Evolutionary conservation across 2,888 invertebrate genomes (phyloP), one percentile per base, ranked within the genome.

Genomic region (Colletes collaris): DNA sequence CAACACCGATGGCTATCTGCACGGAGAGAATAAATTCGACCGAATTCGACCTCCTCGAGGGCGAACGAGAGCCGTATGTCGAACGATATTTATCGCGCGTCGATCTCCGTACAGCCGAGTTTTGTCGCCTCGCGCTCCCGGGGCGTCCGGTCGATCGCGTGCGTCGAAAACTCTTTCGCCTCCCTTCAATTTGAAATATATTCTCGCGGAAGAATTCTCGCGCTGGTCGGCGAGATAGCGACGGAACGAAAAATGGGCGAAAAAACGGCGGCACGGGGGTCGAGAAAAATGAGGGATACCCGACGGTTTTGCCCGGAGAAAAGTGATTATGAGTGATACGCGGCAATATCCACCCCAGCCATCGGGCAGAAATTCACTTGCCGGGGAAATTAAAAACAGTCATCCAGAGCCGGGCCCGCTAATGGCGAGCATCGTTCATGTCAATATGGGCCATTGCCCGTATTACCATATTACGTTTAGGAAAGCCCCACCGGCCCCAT

Each of bases 391-490:
- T 92, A 93, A 92, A 93, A 93, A 92, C 92, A 91, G 92, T 92
- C 91, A 90, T 91, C 89, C 90, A 86, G 89, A 86, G 87, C 79
- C 87, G 88, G 87, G 87, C 88, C 83, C 87, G 88, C 91, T 92
- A 93, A 93, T 92, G 91, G 92, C 89, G 84, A 86, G 90, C 92
- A 93, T 92, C 92, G 92, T 92, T 93, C 93, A 93, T 92, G 92
- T 93, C 93, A 93, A 93, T 92, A 93, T 92, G 92, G 92, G 86
- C 92, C 92, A 93, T 92, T 93, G 92, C 92, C 89, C 89, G 90
- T 92, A 93, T 93, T 93, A 93, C 92, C 92, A 93, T 93, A 93
- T 91, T 92, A 91, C 89, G 89, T 86, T 90, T 88, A 88, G 87
- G 84, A 89, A 84, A 81, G 79, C 75, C 84, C 82, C 81, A 63